Percentiles rank a stretch among this genome's conserved stretches.
Evolutionary conservation across 2,797 vertebrate genomes (phyloP).

Genomic region (Sparus aurata): DNA sequence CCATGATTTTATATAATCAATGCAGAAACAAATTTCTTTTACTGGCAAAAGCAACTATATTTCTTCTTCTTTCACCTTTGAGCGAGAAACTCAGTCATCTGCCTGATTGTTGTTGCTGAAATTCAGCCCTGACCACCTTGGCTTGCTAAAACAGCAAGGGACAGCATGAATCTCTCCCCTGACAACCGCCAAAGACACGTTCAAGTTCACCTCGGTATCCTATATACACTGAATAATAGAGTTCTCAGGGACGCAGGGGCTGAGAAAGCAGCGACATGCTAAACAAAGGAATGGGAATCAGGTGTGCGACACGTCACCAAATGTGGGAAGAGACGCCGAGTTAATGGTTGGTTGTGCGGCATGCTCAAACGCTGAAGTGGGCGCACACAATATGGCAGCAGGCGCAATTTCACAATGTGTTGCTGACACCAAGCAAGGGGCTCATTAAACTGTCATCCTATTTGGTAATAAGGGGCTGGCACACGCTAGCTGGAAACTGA

Average conservation of each 20-base stretch:
- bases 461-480: slow-evolving; percentile 81
- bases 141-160: slow-evolving; percentile 3
- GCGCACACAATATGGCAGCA: slow-evolving; percentile 73
- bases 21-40: slow-evolving; percentile 6
- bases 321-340: slow-evolving; percentile 58
- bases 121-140: slow-evolving; percentile 7
- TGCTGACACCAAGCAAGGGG: slow-evolving; percentile 78
- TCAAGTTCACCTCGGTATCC: slow-evolving; percentile 35
- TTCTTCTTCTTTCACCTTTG: background rate
- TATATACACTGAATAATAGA: slow-evolving; percentile 29
- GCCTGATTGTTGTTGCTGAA: slow-evolving; percentile 9
- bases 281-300: slow-evolving; percentile 72
- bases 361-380: slow-evolving; percentile 75
- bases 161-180: slow-evolving; percentile 22
- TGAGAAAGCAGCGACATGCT: slow-evolving; percentile 37
- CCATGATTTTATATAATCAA: slow-evolving; percentile 25
- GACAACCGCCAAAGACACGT: slow-evolving; percentile 31
- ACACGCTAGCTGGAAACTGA: slow-evolving; percentile 70
- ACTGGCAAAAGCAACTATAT: background rate
- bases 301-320: slow-evolving; percentile 62
- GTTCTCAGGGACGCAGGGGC: slow-evolving; percentile 20
- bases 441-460: slow-evolving; percentile 85
- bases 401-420: slow-evolving; percentile 73
- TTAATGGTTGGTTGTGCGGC: slow-evolving; percentile 78
- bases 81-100: slow-evolving; percentile 9